phyloP scores from a whole-genome alignment of 1,140 invertebrate genomes.

The Tetragonula clypearis region DNA sequence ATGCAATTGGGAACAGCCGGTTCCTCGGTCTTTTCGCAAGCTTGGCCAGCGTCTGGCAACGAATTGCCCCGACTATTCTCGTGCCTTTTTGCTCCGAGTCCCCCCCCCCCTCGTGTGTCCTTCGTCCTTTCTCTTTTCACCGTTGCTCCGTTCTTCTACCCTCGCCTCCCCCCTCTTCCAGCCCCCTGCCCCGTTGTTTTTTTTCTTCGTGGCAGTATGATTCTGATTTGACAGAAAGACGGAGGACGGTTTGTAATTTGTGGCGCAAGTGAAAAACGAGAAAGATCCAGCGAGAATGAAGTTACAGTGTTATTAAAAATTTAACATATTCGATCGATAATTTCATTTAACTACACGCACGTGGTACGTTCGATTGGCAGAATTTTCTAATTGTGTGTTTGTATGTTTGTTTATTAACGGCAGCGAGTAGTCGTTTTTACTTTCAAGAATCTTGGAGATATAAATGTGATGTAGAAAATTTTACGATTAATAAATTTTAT shows the following conservation, averaged over 20 bases:
- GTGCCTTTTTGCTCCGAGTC: not conserved
- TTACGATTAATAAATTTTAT: too few species aligned
- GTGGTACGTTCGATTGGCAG: too few species aligned
- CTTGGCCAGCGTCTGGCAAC: slow-evolving; percentile 22
- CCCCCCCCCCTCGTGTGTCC: not conserved
- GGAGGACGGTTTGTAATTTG: not conserved
- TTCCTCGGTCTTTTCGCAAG: slow-evolving; percentile 7
- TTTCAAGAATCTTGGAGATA: too few species aligned
- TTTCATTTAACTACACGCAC: not conserved
- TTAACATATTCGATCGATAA: not conserved
- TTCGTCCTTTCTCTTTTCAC: not conserved
- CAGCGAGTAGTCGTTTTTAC: too few species aligned
- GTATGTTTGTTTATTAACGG: too few species aligned
- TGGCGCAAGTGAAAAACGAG: not conserved
- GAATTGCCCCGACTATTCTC: not conserved
- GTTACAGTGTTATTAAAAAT: too few species aligned
- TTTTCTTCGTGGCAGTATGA: not conserved
- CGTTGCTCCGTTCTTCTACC: not conserved
- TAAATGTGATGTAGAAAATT: too few species aligned
- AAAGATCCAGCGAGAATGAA: not conserved
- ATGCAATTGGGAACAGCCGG: slow-evolving; percentile 41
- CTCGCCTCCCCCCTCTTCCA: not conserved
- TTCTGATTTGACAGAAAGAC: not conserved
- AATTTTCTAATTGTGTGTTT: too few species aligned
- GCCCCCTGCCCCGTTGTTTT: not conserved